Evolutionary conservation across 2,888 invertebrate genomes (phyloP), one percentile per base, ranked within the genome.

Genomic region (Cosmia trapezina): DNA sequence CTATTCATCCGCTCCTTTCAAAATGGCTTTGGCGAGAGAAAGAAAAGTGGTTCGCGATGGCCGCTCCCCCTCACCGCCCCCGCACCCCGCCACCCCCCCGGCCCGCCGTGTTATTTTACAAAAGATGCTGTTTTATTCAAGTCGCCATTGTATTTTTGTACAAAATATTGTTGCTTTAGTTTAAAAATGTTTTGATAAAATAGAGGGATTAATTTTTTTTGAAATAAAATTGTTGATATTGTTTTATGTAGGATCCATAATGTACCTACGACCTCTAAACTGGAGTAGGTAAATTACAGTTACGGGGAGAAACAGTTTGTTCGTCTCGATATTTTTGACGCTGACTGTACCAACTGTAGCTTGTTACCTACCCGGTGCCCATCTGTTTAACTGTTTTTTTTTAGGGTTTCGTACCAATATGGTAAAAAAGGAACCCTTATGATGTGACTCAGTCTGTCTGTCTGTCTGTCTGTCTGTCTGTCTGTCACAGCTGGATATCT

Each of bases 1-100:
- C 62, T 73, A 89, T 76, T 61, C 81, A 63, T 17, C 51, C 87
- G 86, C 72, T 77, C 83, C 89, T 88, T 88, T 89, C 89, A 86
- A 91, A 85, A 85, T 87, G 85, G 85, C 85, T 85, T 85, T 85
- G 93, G 93, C 93, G 93, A 93, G 92, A 93, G 93, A 94, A 94
- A 94, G 93, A 94, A 93, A 93, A 93, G 91, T 92, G 92, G 91
- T 90, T 90, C 90, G 86, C 89, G 89, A 89, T 90, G 90, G 89
- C 91, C 90, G 87, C 78, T 86, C 80, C 49, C 81, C 78, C 75
- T 69, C 72, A 2, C 22, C 54, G 22, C 57, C 47, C 33, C 45
- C 14, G 74, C 74, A 57, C 76, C 82, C 78, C 76, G 81, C 80
- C 78, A 70, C 76, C 67, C 83, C 70, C 73, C 60, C 67, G 70